Evolutionary conservation across 37 sponge, comb jelly and placozoan species (phyloP), one percentile per base, ranked within the genome.

Genomic region (Eunapius fragilis): DNA sequence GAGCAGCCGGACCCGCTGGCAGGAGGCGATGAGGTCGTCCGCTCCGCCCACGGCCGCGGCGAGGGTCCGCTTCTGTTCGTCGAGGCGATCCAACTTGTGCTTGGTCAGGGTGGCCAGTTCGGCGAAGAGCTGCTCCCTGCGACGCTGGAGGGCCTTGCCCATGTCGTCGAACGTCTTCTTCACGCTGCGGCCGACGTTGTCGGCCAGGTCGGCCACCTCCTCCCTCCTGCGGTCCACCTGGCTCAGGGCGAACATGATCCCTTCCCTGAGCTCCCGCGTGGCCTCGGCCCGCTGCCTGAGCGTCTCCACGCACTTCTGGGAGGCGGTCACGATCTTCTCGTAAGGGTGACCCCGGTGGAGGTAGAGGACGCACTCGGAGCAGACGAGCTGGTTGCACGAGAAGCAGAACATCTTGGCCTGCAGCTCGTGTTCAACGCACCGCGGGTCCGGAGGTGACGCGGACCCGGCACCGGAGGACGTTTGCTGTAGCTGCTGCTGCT

Each of bases 391-490:
- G 25, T 75, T 38, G 74, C 87, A 87, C 69, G 80, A 36, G 68
- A 71, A 79, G 75, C 87, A 87, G 75, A 75, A 87, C 28, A 87
- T 37, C 49, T 80, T 87, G 80, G 24, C 77, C 28, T 26, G 75
- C 68, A 71, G 75, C 17, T 71, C 79, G 81, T 74, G 80, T 28
- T 49, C 79, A 0, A 17, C 45, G 68, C 87, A 87, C 9, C 5
- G 49, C 12, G 31, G 30, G 50, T 50, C 31, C 24, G 81, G 45
- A 2, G 14, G 7, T 1, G 58, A 17, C 22, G 58, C 58, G 58
- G 58, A n/a, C n/a, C n/a, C n/a, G n/a, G n/a, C n/a, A n/a, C n/a
- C n/a, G n/a, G n/a, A n/a, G n/a, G n/a, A n/a, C n/a, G n/a, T n/a
- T n/a, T 45, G 47, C 70, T 31, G 17, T 76, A 13, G 22, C 22